A percentile compares a stretch with the other conserved stretches of the same genome.
These are phyloP conservation scores for Lates japonicus DNA, from an alignment of 2,797 vertebrate species.

Conservation along the genomic window DNA sequence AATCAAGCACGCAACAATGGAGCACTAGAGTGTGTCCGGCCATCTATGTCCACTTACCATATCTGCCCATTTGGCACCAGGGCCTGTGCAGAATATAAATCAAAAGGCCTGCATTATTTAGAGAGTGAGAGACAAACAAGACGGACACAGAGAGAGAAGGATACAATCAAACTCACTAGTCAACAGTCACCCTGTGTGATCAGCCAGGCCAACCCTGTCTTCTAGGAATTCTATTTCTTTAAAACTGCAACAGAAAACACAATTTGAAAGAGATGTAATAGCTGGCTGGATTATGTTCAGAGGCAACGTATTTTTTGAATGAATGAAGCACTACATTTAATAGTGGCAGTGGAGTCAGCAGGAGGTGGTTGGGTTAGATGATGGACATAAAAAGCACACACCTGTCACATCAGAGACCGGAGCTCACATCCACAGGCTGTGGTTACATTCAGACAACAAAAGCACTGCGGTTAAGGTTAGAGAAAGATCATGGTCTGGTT, in stretches of 20 bases:
- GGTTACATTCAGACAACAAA: neutral
- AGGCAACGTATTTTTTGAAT: neutral
- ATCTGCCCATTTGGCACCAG: slow-evolving; percentile 53
- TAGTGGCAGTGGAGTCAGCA: neutral
- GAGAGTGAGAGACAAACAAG: slow-evolving; percentile 5
- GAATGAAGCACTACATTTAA: neutral
- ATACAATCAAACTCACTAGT: slow-evolving; percentile 40
- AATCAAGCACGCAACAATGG: slow-evolving; percentile 59
- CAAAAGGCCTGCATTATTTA: slow-evolving; percentile 52
- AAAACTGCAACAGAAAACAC: neutral
- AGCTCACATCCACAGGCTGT: neutral
- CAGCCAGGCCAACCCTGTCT: neutral
- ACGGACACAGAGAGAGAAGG: neutral
- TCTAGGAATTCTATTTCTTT: neutral
- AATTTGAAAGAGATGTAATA: neutral
- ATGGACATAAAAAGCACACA: neutral
- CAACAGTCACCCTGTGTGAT: slow-evolving; percentile 38
- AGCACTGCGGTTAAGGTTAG: neutral
- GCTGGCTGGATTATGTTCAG: neutral
- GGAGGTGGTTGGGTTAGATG: neutral
- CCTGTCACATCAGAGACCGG: neutral
- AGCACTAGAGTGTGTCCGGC: slow-evolving; percentile 47
- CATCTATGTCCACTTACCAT: slow-evolving; percentile 46
- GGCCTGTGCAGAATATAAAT: slow-evolving; percentile 57
- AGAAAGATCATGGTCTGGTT: neutral